A percentile compares a stretch with the other conserved stretches of the same genome.
phyloP scores from a whole-genome alignment of 2,797 vertebrate species.

The Myotis planiceps region DNA sequence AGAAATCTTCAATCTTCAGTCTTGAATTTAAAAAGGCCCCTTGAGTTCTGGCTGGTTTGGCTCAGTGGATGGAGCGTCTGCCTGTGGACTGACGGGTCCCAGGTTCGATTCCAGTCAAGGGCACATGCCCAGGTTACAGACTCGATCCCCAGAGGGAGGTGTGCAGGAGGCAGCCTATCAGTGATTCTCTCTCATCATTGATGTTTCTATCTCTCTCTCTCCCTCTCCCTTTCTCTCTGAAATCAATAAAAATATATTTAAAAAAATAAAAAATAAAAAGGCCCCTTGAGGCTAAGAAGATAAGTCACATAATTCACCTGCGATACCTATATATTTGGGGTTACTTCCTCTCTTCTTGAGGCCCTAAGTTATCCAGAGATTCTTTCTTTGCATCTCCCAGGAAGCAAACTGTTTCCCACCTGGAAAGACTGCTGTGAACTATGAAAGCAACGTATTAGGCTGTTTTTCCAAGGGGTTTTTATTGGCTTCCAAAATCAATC shows the following conservation, averaged over 20 bases:
- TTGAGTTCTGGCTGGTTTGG: neutral
- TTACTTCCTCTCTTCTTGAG: neutral
- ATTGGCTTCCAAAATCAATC: neutral
- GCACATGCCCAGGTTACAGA: no score
- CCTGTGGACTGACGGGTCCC: no score
- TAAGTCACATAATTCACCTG: neutral
- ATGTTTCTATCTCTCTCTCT: no score
- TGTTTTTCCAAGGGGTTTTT: neutral
- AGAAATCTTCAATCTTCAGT: neutral
- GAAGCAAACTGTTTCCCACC: neutral
- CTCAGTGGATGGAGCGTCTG: no score
- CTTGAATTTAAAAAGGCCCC: neutral
- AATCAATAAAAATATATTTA: no score
- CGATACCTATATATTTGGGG: neutral
- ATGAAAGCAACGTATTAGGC: neutral
- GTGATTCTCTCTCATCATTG: no score
- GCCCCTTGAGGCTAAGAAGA: neutral
- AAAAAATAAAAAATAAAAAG: no score
- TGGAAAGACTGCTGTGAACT: neutral
- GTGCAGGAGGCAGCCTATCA: no score
- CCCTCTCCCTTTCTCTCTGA: no score
- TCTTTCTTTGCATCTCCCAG: neutral
- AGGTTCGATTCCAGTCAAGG: no score
- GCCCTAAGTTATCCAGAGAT: neutral
- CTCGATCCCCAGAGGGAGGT: no score